Base-by-base conservation (phyloP, 2,888 invertebrate genomes). In the Noctua janthe region DNA sequence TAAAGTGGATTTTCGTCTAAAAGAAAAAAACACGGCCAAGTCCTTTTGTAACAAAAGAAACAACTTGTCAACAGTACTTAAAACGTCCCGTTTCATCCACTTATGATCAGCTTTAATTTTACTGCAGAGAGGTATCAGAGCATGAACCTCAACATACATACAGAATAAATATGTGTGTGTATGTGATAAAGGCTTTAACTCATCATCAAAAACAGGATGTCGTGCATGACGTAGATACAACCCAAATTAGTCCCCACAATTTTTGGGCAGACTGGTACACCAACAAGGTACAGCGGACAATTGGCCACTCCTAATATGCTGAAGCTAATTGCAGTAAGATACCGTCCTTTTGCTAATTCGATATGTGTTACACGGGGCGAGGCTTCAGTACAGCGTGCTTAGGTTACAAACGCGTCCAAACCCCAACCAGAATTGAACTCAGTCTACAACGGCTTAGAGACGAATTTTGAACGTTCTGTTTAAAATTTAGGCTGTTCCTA, bases 251-350 rank as follows among this genome's bases (percentile, higher is more conserved):
- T 76, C 74, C 67, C 43, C 62, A 75, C 56, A 74, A 83, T 83
- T 84, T 90, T 83, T 82, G 81, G 82, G 20, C 77, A 84, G 71
- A 81, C 64, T 74, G 62, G 72, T 81, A 81, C 73, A 79, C 78
- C 78, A 73, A 91, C 89, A 89, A 82, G 83, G 89, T 85, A 80
- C 76, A 80, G 62, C 90, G 90, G 91, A 91, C 90, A 91, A 91
- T 90, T 91, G 93, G 91, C 92, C 94, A 93, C 95, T 94, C 95
- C 95, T 94, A 95, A 96, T 96, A 95, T 94, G 94, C 94, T 94
- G 92, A 92, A 93, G 95, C 96, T 97, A 97, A 97, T 97, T 97
- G 96, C 95, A 96, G 94, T 94, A 96, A 96, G 96, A 96, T 96
- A 95, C 95, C 95, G 94, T 95, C 95, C 96, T 97, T 90, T 95